phyloP scores from a whole-genome alignment of 1,140 invertebrate genomes.

The Chrysopa pallens region DNA sequence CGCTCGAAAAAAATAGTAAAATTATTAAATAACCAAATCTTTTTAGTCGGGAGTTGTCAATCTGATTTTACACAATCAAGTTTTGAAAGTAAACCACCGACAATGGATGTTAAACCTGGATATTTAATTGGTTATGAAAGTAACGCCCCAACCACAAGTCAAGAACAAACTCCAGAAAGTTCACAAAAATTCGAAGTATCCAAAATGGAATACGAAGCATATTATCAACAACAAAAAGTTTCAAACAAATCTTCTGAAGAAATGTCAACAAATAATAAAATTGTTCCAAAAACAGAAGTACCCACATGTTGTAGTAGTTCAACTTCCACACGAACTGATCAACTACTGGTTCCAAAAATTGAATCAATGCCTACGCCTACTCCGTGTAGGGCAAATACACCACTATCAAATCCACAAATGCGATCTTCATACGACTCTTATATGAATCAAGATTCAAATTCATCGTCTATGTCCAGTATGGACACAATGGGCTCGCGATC shows the following conservation, averaged over 20 bases:
- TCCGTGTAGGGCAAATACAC: slow-evolving; percentile 27
- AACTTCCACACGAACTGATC: slow-evolving; percentile 26
- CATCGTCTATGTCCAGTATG: slow-evolving; percentile 51
- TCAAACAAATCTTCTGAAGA: slow-evolving; percentile 34
- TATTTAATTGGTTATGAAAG: slow-evolving; percentile 15
- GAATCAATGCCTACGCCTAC: slow-evolving; percentile 21
- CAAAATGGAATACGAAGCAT: slow-evolving; percentile 25
- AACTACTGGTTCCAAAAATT: slow-evolving; percentile 42
- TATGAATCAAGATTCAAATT: slow-evolving; percentile 49
- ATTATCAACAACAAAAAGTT: slow-evolving; percentile 17
- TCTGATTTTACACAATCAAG: not conserved
- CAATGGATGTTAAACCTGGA: slow-evolving; percentile 18
- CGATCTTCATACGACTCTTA: slow-evolving; percentile 38
- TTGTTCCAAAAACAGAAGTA: slow-evolving; percentile 31
- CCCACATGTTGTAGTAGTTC: slow-evolving; percentile 29
- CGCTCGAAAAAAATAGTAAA: not conserved
- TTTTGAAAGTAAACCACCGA: not conserved
- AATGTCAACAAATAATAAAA: slow-evolving; percentile 23
- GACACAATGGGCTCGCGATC: slow-evolving; percentile 37
- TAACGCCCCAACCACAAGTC: slow-evolving; percentile 4
- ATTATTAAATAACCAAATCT: not conserved
- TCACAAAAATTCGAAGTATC: slow-evolving; percentile 1
- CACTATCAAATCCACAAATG: slow-evolving; percentile 24
- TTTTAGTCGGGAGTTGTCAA: not conserved
- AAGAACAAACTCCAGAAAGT: not conserved